Conservation (phyloP, 2,113 vertebrate species). For the Macrotus californicus region DNA sequence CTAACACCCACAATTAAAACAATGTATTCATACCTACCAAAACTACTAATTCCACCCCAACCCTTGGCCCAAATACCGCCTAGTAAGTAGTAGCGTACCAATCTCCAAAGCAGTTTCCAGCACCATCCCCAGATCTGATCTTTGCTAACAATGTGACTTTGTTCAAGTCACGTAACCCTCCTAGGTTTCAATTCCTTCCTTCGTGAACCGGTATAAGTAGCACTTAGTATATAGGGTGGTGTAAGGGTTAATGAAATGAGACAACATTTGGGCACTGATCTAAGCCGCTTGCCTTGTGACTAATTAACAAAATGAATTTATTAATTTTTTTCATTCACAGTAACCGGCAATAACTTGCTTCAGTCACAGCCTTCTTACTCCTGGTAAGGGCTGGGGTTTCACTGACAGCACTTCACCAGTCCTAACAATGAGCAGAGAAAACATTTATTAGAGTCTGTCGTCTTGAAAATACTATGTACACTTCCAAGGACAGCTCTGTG, state of each 20-base stretch:
- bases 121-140: neutral
- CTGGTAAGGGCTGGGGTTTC: neutral
- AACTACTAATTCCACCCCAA: neutral
- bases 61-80: neutral
- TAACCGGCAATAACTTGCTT: neutral
- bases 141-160: neutral
- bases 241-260: neutral
- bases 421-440: neutral
- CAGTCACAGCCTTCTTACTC: neutral
- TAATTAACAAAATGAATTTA: neutral
- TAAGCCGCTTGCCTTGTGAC: neutral
- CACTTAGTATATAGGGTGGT: neutral
- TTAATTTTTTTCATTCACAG: neutral
- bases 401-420: neutral
- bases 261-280: neutral
- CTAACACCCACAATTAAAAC: neutral
- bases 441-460: conserved; percentile 5
- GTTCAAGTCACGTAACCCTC: too few relatives aligned
- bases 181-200: neutral
- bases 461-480: neutral
- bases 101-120: neutral
- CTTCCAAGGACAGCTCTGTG: neutral
- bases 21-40: neutral
- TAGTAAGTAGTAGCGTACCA: neutral
- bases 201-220: neutral